phyloP scores from a whole-genome alignment of 1,140 invertebrate species.

The Schlechtendalia chinensis region DNA sequence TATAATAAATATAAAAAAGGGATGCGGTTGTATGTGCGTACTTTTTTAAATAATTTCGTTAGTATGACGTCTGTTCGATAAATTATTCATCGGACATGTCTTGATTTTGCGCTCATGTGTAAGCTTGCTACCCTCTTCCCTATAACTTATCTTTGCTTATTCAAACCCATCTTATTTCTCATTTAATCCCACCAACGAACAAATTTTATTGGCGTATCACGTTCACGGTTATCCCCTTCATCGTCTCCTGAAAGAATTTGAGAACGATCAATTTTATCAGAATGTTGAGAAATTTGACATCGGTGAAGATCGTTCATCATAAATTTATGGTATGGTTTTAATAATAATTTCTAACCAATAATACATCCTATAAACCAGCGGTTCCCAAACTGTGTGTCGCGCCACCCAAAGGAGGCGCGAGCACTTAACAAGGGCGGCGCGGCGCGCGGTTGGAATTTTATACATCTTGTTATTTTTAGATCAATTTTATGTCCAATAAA shows the following conservation, averaged over 20 bases:
- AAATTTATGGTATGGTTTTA: neutral
- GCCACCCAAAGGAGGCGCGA: too few species aligned
- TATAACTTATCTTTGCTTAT: neutral
- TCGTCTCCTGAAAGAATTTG: neutral
- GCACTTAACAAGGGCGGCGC: too few species aligned
- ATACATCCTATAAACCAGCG: too few species aligned
- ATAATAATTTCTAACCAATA: slow-evolving; percentile 1
- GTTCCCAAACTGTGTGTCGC: too few species aligned
- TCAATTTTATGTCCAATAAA: too few species aligned
- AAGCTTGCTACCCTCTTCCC: neutral
- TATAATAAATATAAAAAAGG: neutral
- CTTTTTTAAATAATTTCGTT: slow-evolving; percentile 5
- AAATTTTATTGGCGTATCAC: neutral
- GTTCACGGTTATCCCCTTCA: neutral
- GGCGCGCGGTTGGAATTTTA: too few species aligned
- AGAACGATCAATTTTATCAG: slow-evolving; percentile 4
- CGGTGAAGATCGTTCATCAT: neutral
- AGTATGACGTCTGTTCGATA: slow-evolving; percentile 16
- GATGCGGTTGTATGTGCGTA: neutral
- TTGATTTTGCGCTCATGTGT: slow-evolving; percentile 8
- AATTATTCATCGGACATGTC: slow-evolving; percentile 28
- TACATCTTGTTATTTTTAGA: too few species aligned
- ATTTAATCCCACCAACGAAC: neutral
- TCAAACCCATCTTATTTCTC: too few species aligned
- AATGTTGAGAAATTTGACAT: slow-evolving; percentile 7